These are phyloP conservation scores for Rafetus swinhoei DNA, from an alignment of 2,113 vertebrate genomes.

Conservation along the genomic window DNA sequence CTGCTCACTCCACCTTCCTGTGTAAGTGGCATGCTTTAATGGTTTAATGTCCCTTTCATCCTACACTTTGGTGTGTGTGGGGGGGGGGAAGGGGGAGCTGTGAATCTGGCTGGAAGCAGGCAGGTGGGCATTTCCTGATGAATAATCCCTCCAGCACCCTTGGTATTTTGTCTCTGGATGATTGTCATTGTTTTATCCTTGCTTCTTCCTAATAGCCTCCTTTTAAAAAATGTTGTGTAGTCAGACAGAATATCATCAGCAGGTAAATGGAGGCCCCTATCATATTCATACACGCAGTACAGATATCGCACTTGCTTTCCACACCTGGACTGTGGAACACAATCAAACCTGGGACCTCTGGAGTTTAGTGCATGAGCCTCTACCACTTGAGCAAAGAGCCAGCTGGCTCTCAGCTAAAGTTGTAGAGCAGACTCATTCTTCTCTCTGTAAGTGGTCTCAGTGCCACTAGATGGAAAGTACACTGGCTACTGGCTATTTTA, in stretches of 20 bases:
- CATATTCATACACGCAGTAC: not conserved
- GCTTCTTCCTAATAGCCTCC: not conserved
- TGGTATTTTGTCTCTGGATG: conserved; percentile 18
- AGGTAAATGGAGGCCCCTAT: not conserved
- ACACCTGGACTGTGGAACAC: not conserved
- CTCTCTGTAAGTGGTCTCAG: too few species aligned
- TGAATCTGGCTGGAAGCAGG: not conserved
- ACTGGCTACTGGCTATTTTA: not conserved
- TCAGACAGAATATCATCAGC: conserved; percentile 10
- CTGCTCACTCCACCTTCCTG: not conserved
- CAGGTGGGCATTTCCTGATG: not conserved
- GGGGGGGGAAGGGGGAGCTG: conserved; percentile 2
- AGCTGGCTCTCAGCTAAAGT: too few species aligned
- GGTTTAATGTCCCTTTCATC: not conserved
- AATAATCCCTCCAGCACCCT: conserved; percentile 2
- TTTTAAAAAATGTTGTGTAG: not conserved
- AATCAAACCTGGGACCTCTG: too few species aligned
- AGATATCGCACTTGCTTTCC: not conserved
- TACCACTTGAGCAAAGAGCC: too few species aligned
- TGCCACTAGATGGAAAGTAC: too few species aligned
- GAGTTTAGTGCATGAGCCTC: too few species aligned
- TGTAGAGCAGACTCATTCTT: too few species aligned
- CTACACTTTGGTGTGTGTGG: not conserved
- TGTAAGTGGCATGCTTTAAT: too few species aligned
- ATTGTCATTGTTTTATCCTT: conserved; percentile 6